Evolutionary conservation across 2,888 invertebrate genomes (phyloP).

Genomic region (Hypena proboscidalis): DNA sequence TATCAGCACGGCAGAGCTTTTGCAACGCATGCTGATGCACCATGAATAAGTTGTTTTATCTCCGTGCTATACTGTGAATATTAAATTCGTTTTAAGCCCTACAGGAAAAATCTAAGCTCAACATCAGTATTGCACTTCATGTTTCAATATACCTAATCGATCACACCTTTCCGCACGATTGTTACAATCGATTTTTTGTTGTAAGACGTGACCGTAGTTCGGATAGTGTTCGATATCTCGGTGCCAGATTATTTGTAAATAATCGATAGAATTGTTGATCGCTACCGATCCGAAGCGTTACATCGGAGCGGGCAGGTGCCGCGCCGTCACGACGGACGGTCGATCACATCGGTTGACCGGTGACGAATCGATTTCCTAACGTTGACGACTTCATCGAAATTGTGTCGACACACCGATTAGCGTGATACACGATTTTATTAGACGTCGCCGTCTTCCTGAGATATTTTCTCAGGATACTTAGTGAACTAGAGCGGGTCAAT

Average conservation of each 20-base stretch:
- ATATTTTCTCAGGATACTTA: constrained; percentile 37
- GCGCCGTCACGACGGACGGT: constrained; percentile 58
- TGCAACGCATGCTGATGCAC: constrained; percentile 58
- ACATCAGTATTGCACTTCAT: constrained; percentile 20
- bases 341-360: constrained; percentile 68
- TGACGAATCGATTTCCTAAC: constrained; percentile 76
- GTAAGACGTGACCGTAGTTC: constrained; percentile 68
- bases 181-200: constrained; percentile 68
- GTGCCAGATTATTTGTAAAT: constrained; percentile 72
- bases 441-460: constrained; percentile 28
- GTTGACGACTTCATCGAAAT: constrained; percentile 75
- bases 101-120: constrained; percentile 22
- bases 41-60: constrained; percentile 54
- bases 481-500: constrained; percentile 22
- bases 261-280: constrained; percentile 69
- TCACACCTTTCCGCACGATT: constrained; percentile 75
- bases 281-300: constrained; percentile 65
- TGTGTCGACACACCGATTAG: constrained; percentile 65
- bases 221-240: constrained; percentile 52
- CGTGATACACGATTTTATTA: constrained; percentile 52
- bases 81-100: constrained; percentile 21
- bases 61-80: constrained; percentile 18
- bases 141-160: constrained; percentile 44
- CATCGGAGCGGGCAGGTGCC: constrained; percentile 66
- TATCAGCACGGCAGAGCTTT: constrained; percentile 56